Evolutionary conservation across 2,113 vertebrate genomes (phyloP), one percentile per base, ranked within the genome.

Genomic region (Chlorodrepanis virens): DNA sequence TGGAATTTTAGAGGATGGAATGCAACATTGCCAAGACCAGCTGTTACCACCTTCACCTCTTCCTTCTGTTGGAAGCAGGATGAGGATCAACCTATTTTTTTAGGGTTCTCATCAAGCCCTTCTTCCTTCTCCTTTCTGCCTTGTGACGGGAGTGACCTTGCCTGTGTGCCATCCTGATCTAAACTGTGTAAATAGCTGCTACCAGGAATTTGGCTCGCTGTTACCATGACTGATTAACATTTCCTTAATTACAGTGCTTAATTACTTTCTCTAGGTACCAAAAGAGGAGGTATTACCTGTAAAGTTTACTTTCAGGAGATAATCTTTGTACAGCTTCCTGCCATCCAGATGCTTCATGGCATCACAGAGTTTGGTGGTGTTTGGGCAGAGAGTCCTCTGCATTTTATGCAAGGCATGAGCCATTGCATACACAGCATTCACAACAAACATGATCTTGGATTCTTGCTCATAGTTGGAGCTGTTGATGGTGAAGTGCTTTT

Each of bases 401-500:
- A 99, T 99, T 88, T 98, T 98, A 74, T 99, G 99, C 91, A 99
- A 98, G 28, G 99, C 99, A 0, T 98, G 98, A 29, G 99, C 99
- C 98, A 99, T 99, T 17, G 99, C 99, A 23, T 99, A 99, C 40
- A 99, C 99, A 0, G 99, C 99, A 6, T 99, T 99, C 75, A 99
- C 98, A 70, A 99, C 99, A 93, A 99, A 99, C 99, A 99, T 99
- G 96, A 99, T 99, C 97, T 99, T 99, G 80, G 99, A 99, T 96
- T 99, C 99, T 23, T 99, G 99, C 82, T 99, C 99, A 1, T 99
- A 99, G 94, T 98, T 99, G 67, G 97, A 98, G 68, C 98, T 98
- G 97, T 99, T 98, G 71, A 99, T 98, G 31, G 97, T 97, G 96
- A 99, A 96, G 92, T 98, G 98, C 85, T 98, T 98, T 56, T 99